Base-by-base conservation (phyloP, 2,113 vertebrate species). In the Ivindomyrus marchei region DNA sequence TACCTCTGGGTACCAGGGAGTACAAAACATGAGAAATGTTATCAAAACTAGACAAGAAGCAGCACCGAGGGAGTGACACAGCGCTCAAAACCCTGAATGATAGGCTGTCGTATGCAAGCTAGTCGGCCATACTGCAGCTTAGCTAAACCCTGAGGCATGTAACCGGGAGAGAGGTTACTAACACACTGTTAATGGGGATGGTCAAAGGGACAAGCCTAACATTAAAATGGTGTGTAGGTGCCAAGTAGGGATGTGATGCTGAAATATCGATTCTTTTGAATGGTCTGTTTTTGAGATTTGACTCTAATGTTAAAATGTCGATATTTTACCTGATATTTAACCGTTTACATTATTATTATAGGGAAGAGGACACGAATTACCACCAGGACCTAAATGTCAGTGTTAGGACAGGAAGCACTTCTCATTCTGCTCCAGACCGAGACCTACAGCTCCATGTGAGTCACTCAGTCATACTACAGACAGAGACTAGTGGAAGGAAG, bases 21-120 rank as follows among this genome's bases (percentile, higher is more conserved):
- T 80, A 45, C 74, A 74, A 90, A 53, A 90, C 17, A 42, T 92
- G 85, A 87, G 89, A 91, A 92, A 84, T 46, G 77, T 36, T 24
- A 13, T 84, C 77, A 17, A 45, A 84, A 84, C 39, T 36, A 36
- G 66, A 27, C n/a, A 31, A 36, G 66, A 0, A 74, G 31, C 10
- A 74, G 11, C 66, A 74, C 66, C 2, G 66, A 4, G 58, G 70
- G 31, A 36, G 11, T 39, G 70, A 39, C 31, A 39, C 31, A 36
- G 31, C 13, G 13, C 3, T 74, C 3, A 10, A 74, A 36, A 74
- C 70, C n/a, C 70, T 17, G n/a, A 70, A 70, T 21, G 52, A 56
- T 1, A 56, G 52, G 52, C n/a, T 27, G 66, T 31, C n/a, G 9
- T 36, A 74, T 11, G 13, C 31, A 36, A 15, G 70, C 15, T 77